Percentiles rank a stretch among this genome's conserved stretches.
phyloP scores from a whole-genome alignment of 2,113 vertebrate species.

The Larimichthys crocea region DNA sequence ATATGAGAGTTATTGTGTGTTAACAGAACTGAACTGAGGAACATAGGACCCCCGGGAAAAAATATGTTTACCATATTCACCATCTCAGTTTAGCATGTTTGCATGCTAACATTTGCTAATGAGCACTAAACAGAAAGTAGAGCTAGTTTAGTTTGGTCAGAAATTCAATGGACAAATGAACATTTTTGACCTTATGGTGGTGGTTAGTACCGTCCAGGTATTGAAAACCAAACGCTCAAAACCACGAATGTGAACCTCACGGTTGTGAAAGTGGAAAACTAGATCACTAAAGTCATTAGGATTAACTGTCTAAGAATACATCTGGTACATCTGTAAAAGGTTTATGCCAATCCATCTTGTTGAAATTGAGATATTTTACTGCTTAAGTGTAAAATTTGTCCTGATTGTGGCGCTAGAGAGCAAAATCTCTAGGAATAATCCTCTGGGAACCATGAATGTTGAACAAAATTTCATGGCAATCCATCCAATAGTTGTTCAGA shows the following conservation, averaged over 20 bases:
- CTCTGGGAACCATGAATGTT: background rate
- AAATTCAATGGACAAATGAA: background rate
- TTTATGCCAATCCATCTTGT: background rate
- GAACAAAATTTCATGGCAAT: background rate
- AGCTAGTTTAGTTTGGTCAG: background rate
- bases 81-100: no score
- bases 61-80: no score
- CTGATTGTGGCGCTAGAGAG: background rate
- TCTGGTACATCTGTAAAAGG: no score
- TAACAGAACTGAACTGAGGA: no score
- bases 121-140: no score
- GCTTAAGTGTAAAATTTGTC: background rate
- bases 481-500: background rate
- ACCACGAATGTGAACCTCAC: background rate
- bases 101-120: background rate
- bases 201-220: background rate
- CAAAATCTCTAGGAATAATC: background rate
- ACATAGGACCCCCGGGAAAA: no score
- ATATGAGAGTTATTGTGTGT: no score
- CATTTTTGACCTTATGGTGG: background rate
- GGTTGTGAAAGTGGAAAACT: background rate
- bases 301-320: no score
- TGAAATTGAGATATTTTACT: background rate
- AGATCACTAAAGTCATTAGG: no score
- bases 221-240: background rate